phyloP scores from a whole-genome alignment of 2,888 invertebrate species.

The Uloborus plumipes region DNA sequence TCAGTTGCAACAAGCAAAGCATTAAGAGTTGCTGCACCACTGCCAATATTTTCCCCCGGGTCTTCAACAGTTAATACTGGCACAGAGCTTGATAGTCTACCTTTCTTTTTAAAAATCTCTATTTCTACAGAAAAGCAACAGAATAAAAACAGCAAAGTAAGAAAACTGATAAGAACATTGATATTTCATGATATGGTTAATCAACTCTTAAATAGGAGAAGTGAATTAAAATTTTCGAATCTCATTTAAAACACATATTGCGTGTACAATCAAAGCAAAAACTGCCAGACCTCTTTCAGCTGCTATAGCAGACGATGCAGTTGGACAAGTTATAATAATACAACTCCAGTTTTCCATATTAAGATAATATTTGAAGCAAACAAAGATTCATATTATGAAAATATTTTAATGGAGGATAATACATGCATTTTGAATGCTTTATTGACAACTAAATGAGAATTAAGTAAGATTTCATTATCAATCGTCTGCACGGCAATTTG shows the following conservation, averaged over 20 bases:
- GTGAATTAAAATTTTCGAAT: too few relatives aligned
- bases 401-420: neutral
- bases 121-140: conserved; percentile 34
- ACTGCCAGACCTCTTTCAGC: conserved; percentile 42
- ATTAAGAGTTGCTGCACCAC: conserved; percentile 75
- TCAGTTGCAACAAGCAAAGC: conserved; percentile 74
- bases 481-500: too few relatives aligned
- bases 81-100: conserved; percentile 17
- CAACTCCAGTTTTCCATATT: conserved; percentile 32
- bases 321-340: conserved; percentile 53
- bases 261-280: neutral
- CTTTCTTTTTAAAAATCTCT: conserved; percentile 38
- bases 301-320: conserved; percentile 32
- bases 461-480: too few relatives aligned
- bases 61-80: conserved; percentile 69
- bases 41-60: conserved; percentile 72
- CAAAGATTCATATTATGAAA: too few relatives aligned
- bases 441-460: too few relatives aligned
- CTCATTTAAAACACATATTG: neutral
- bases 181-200: too few relatives aligned
- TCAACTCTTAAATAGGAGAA: too few relatives aligned
- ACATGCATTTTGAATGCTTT: neutral
- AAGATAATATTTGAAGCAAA: too few relatives aligned
- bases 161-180: neutral
- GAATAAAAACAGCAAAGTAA: neutral